Base-by-base conservation (phyloP, 2,797 vertebrate genomes). In the Mormyrops attenuatus region DNA sequence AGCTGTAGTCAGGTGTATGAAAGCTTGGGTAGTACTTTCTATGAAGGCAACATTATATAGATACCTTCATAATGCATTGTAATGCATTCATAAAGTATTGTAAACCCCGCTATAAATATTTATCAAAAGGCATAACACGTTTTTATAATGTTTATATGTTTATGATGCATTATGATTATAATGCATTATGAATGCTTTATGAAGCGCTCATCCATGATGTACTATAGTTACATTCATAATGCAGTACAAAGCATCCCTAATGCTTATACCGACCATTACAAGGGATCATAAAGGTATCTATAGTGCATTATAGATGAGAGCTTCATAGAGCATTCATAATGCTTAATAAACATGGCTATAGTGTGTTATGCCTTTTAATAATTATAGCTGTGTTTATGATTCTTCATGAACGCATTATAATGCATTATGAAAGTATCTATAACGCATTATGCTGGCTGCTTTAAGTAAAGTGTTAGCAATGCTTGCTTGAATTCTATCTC, bases 1-100 rank as follows among this genome's bases (percentile, higher is more conserved):
- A 82, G 1, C 30, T 87, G 66, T 41, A 88, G 52, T 88, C 82
- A 69, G 69, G 89, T 55, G 73, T 69, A 57, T 91, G 55, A 34
- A 63, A 63, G n/a, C 8, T 63, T 9, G 60, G 60, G n/a, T 9
- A 9, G 8, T 8, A 26, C 22, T 63, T 63, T 63, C 60, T 63
- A 9, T 63, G 60, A 30, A 30, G 26, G 26, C 26, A 30, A 30
- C 26, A 30, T 30, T 30, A 30, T 30, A 30, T 30, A 30, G 26
- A 30, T 63, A 63, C 60, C 57, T 22, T 63, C n/a, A 60, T 22
- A 22, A 60, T 60, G 55, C n/a, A 60, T n/a, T 60, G 20, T 20
- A 57, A 57, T 20, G 55, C 55, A n/a, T 57, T 57, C 57, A 22
- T 60, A 2, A 22, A 22, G 57, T 60, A 60, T 60, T 8, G n/a